Evolutionary conservation across 2,888 invertebrate species (phyloP), one percentile per base, ranked within the genome.

Genomic region (Myopa testacea): DNA sequence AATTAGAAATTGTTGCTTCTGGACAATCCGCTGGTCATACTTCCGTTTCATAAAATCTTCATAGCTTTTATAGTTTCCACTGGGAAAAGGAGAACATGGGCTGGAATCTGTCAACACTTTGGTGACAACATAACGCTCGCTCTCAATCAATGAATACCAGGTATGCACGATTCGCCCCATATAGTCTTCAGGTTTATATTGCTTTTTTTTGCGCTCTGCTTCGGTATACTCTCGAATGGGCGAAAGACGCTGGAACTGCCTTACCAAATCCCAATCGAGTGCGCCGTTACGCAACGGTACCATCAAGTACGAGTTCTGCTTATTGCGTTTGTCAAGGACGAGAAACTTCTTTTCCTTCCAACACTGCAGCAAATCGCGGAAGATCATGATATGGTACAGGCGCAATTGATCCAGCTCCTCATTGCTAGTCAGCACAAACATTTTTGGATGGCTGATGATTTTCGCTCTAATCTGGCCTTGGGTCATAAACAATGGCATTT

Each of bases 101-200:
- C n/a, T n/a, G n/a, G n/a, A n/a, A n/a, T n/a, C n/a, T n/a, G n/a
- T n/a, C n/a, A n/a, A n/a, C n/a, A n/a, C n/a, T n/a, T n/a, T n/a
- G n/a, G n/a, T n/a, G n/a, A n/a, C n/a, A n/a, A n/a, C n/a, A n/a
- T n/a, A n/a, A n/a, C n/a, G n/a, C n/a, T n/a, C n/a, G n/a, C n/a
- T n/a, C n/a, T n/a, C n/a, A n/a, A n/a, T n/a, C n/a, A n/a, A 89
- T 82, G 94, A 90, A 87, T 98, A 98, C 93, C 95, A 96, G 0
- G 98, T 98, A 79, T 93, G 93, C 0, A 99, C 94, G 0, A 99
- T 93, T 65, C 92, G 92, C 82, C 94, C 91, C 45, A 93, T 90
- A 86, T 94, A 96, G 34, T 91, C 91, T 58, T 93, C 91, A 12
- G 90, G 88, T 0, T 90, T 90, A 12, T 95, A 93, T 0, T 85